These are phyloP conservation scores for Campylomormyrus numenius DNA, from an alignment of 2,113 vertebrate species.

Conservation along the genomic window DNA sequence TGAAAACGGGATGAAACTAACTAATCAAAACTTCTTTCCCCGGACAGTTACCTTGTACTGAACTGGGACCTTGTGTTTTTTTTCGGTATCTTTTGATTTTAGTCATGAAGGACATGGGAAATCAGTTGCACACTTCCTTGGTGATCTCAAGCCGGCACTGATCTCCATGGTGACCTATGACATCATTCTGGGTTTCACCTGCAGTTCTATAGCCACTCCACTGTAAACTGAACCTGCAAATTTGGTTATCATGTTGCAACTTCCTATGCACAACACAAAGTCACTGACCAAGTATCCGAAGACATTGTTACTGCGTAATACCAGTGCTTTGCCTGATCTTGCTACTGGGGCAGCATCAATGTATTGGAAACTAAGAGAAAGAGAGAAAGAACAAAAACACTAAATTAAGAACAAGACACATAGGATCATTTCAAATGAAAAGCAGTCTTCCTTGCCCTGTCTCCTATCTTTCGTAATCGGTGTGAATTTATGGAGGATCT, in stretches of 20 bases:
- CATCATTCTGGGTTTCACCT: not conserved
- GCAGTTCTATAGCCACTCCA: not conserved
- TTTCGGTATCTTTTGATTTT: not conserved
- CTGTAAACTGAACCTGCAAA: not conserved
- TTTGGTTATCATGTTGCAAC: not conserved
- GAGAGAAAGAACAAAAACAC: not conserved
- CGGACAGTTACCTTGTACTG: not conserved
- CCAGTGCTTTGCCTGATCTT: not conserved
- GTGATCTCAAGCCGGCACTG: slow-evolving; percentile 55
- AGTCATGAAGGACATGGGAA: slow-evolving; percentile 47
- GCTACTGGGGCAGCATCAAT: not conserved
- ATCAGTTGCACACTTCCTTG: slow-evolving; percentile 52
- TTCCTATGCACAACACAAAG: not conserved
- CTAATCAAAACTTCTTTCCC: not conserved
- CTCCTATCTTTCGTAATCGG: not conserved
- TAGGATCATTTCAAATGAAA: not conserved
- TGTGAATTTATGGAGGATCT: not conserved
- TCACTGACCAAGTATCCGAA: not conserved
- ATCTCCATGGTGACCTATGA: slow-evolving; percentile 33
- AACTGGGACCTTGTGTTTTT: not conserved
- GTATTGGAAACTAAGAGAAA: not conserved
- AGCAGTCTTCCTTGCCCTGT: not conserved
- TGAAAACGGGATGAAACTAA: not conserved
- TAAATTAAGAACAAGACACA: not conserved
- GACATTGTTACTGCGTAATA: not conserved